Percentiles rank a stretch among this genome's conserved stretches.
Evolutionary conservation across 2,113 vertebrate species (phyloP).

Genomic region (Corydoras maculifer): DNA sequence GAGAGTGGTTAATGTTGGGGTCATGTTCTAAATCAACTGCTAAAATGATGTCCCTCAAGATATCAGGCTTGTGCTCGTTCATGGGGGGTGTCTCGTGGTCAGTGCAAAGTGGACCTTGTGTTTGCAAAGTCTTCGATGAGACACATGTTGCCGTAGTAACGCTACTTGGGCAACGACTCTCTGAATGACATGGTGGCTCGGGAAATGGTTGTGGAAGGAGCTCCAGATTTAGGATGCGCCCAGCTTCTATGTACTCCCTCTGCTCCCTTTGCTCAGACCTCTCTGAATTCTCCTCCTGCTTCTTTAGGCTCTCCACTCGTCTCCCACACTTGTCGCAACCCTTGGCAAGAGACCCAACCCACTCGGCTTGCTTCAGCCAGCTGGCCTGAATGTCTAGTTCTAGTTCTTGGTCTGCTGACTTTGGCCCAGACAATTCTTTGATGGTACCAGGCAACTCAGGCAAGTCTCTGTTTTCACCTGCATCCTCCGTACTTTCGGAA

Average conservation of each 20-base stretch:
- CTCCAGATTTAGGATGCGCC: constrained; percentile 11
- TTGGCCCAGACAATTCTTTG: constrained; percentile 10
- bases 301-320: not conserved
- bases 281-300: constrained; percentile 2
- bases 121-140: constrained; percentile 6
- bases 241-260: constrained; percentile 23
- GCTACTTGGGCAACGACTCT: not conserved
- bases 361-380: not conserved
- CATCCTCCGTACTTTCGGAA: not conserved
- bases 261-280: constrained; percentile 10
- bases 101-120: constrained; percentile 15
- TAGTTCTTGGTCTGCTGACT: constrained; percentile 13
- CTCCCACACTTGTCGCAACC: not conserved
- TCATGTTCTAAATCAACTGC: constrained; percentile 11
- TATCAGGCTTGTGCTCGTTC: constrained; percentile 1
- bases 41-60: not conserved
- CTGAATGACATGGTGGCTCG: not conserved
- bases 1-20: constrained; percentile 7
- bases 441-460: not conserved
- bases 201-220: not conserved
- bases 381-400: not conserved
- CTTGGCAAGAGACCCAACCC: too few species aligned
- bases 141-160: not conserved
- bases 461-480: not conserved
- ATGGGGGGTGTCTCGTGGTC: constrained; percentile 7